phyloP scores from a whole-genome alignment of 2,797 vertebrate genomes.

The Melopsittacus undulatus region DNA sequence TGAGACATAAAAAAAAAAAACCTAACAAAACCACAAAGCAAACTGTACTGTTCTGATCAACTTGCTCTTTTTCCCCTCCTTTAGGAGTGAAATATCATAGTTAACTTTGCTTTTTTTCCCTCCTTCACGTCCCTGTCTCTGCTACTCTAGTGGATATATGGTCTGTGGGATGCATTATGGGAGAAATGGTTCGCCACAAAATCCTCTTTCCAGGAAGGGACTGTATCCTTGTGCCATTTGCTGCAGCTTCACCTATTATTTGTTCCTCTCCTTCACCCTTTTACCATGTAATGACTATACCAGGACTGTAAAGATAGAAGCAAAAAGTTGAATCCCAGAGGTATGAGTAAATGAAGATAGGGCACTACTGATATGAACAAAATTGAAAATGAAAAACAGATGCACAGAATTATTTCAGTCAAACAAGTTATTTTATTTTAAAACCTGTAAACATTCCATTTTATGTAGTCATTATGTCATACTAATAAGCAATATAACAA shows the following conservation, averaged over 20 bases:
- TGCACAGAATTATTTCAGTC: slow-evolving; percentile 1
- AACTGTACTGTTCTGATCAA: slow-evolving; percentile 74
- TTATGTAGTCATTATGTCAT: background rate
- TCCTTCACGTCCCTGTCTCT: slow-evolving; percentile 79
- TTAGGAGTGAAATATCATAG: slow-evolving; percentile 73
- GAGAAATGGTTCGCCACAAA: slow-evolving; percentile 99
- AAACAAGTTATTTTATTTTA: background rate
- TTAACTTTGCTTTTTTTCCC: slow-evolving; percentile 81
- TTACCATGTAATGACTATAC: slow-evolving; percentile 59
- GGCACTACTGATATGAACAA: background rate
- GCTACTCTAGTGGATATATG: slow-evolving; percentile 97
- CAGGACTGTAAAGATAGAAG: slow-evolving; percentile 74
- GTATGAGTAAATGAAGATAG: slow-evolving; percentile 10
- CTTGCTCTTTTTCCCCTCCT: slow-evolving; percentile 73
- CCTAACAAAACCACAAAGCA: slow-evolving; percentile 1
- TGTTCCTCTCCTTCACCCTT: slow-evolving; percentile 50
- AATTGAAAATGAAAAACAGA: slow-evolving; percentile 37
- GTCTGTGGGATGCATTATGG: slow-evolving; percentile 99
- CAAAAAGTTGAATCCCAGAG: slow-evolving; percentile 71
- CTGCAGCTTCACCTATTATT: slow-evolving; percentile 71
- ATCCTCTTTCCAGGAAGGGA: slow-evolving; percentile 99
- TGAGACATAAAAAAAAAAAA: slow-evolving; percentile 3
- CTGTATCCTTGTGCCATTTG: slow-evolving; percentile 99
- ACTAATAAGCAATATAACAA: background rate
- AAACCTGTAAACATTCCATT: background rate